phyloP scores from a whole-genome alignment of 2,888 invertebrate genomes.

The Asteroscopus sphinx region DNA sequence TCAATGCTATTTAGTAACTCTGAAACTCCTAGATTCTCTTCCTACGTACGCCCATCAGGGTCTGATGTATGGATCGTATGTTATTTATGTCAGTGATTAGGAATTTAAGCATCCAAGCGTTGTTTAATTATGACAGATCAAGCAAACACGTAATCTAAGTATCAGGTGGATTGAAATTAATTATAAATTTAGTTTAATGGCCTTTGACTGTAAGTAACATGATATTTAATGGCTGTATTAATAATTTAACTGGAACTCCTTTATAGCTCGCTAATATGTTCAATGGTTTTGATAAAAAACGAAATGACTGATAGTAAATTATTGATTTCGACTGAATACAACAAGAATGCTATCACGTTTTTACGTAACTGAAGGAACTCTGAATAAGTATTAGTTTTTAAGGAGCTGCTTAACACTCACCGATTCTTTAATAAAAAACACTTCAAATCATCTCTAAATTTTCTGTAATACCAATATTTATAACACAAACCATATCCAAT shows the following conservation, averaged over 20 bases:
- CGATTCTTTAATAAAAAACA: constrained; percentile 26
- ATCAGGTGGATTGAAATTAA: constrained; percentile 22
- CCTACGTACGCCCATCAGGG: constrained; percentile 53
- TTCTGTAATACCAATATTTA: no score
- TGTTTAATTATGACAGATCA: constrained; percentile 40
- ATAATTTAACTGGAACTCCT: background rate
- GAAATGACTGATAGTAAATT: background rate
- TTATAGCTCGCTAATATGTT: constrained; percentile 3
- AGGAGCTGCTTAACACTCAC: constrained; percentile 18
- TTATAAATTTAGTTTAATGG: constrained; percentile 4
- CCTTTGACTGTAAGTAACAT: background rate
- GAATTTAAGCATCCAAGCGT: constrained; percentile 29
- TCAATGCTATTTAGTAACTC: constrained; percentile 43
- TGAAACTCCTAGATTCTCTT: constrained; percentile 43
- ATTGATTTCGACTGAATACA: background rate
- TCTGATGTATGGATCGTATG: constrained; percentile 28
- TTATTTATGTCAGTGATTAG: constrained; percentile 43
- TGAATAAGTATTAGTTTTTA: constrained; percentile 9
- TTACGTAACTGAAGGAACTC: constrained; percentile 17
- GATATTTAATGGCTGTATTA: no score
- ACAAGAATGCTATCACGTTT: constrained; percentile 10
- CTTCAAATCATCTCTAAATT: constrained; percentile 27
- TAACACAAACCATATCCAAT: no score
- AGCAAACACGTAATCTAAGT: constrained; percentile 14
- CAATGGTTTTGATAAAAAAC: background rate